phyloP scores from a whole-genome alignment of 2,113 vertebrate genomes.

The Motacilla tschutschensis region DNA sequence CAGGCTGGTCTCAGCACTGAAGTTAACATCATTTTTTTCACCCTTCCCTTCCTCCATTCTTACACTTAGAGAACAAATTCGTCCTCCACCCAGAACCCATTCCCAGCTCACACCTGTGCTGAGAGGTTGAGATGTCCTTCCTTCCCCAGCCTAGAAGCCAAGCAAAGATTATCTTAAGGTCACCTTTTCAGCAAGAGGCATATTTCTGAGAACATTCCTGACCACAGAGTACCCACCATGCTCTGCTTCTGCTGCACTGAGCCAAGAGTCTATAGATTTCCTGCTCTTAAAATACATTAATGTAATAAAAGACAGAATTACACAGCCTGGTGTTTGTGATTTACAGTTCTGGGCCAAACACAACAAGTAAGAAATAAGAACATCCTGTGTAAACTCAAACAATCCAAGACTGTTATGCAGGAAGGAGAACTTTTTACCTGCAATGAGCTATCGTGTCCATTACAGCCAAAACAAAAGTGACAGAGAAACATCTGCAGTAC shows the following conservation, averaged over 20 bases:
- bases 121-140: not conserved
- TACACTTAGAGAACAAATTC: accelerated
- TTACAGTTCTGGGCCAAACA: constrained; percentile 33
- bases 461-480: not conserved
- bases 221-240: not conserved
- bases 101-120: not conserved
- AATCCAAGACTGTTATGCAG: not conserved
- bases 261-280: constrained; percentile 50
- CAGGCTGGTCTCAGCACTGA: not conserved
- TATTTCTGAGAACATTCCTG: constrained; percentile 34
- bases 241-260: not conserved
- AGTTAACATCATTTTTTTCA: not conserved
- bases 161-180: constrained; percentile 2
- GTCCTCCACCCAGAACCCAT: not conserved
- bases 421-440: constrained; percentile 27
- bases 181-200: not conserved
- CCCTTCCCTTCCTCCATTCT: not conserved
- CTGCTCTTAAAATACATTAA: constrained; percentile 57
- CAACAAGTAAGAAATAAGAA: constrained; percentile 31
- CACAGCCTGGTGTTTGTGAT: constrained; percentile 13
- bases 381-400: constrained; percentile 19
- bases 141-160: not conserved
- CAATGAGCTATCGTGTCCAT: not conserved
- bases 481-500: constrained; percentile 31
- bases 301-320: constrained; percentile 40